These are phyloP conservation scores for Alfaro cultratus DNA, from an alignment of 2,797 vertebrate species.

Conservation along the genomic window DNA sequence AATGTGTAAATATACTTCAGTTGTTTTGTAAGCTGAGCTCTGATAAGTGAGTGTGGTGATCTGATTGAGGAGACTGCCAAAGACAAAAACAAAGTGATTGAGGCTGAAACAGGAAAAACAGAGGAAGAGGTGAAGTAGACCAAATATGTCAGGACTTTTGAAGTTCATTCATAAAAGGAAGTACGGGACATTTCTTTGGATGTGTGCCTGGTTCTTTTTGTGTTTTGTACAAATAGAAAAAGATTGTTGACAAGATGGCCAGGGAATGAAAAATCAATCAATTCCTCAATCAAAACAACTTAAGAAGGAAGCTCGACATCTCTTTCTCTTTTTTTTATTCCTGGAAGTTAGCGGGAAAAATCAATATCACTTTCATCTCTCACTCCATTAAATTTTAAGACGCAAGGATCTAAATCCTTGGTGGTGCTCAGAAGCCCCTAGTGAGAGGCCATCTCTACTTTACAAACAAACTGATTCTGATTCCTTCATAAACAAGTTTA, in stretches of 20 bases:
- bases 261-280: background rate
- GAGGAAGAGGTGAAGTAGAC: background rate
- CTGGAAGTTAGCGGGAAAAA: constrained; percentile 3
- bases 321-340: background rate
- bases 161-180: background rate
- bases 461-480: background rate
- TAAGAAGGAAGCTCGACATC: background rate
- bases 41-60: background rate
- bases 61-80: background rate
- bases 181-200: background rate
- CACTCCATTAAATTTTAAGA: constrained; percentile 6
- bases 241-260: background rate
- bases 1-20: background rate
- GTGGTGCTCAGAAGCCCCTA: background rate
- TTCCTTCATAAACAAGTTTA: background rate
- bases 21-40: constrained; percentile 4
- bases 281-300: constrained; percentile 10
- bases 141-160: background rate
- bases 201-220: background rate
- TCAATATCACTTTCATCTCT: constrained; percentile 29
- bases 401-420: background rate
- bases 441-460: background rate
- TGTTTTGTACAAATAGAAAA: background rate
- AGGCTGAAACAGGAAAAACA: background rate
- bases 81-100: background rate